Base-by-base conservation (phyloP, 2,113 vertebrate species). In the Puntigrus tetrazona region DNA sequence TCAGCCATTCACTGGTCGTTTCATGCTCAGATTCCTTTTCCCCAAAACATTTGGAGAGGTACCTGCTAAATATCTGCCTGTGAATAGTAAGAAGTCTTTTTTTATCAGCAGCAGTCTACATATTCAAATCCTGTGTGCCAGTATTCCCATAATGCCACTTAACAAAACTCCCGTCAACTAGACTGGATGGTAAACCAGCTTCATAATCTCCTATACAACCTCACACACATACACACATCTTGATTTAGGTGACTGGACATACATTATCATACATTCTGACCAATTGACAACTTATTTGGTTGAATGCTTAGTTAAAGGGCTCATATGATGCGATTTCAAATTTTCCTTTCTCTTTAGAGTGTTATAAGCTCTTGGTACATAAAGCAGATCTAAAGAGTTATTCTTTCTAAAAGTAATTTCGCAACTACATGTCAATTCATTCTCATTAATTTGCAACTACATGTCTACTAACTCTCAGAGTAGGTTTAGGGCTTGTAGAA, bases 41-140 rank as follows among this genome's bases (percentile, higher is more conserved):
- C 18, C 88, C 93, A 96, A 96, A 98, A 85, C 97, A 98, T 83
- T 94, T 95, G 29, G 90, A 89, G 76, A 7, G 86, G 91, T 97
- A 95, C 1, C 34, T 45, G 86, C 85, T 83, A 45, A 96, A 94
- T 74, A 88, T 91, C 78, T 89, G 61, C 87, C 97, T 98, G 86
- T 36, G 27, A 41, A 89, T 13, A 78, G 16, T 78, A 78, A 81
- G 27, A 29, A 70, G 20, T 52, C 34, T 18, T 1, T 74, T 47
- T 81, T 52, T 78, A 84, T 74, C 1, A 83, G 59, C 65, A 43
- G 11, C 50, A 22, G 50, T 52, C 18, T 52, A 52, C 22, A 22
- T 52, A n/a, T n/a, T n/a, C n/a, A 52, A 22, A 52, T 52, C 20
- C 2, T 22, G 1, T 52, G 16, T 50, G 47, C 47, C 5, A 50